Base-by-base conservation (phyloP, 1,140 invertebrate species). In the Cecropterus lyciades region DNA sequence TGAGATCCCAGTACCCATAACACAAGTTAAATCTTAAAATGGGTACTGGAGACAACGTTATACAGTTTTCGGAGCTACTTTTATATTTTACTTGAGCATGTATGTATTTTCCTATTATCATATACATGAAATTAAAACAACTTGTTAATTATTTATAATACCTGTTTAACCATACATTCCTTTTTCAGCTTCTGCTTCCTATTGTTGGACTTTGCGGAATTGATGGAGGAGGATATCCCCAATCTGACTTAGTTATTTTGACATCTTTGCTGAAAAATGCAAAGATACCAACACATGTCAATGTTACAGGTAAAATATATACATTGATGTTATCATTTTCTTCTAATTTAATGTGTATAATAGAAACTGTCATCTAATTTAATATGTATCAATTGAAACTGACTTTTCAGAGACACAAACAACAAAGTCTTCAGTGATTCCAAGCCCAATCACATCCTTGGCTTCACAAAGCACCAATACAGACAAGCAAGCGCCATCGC, bases 191-290 rank as follows among this genome's bases (percentile, higher is more conserved):
- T 1, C 78, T 93, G 17, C 74, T 91, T 24, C 90, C 92, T 4
- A 87, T 93, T 72, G 88, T 88, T 52, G 88, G 85, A 42, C 71
- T 93, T 20, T 93, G 91, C 70, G 87, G 88, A 3, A 84, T 89
- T 64, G 92, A 92, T n/a, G 86, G 82, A 7, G 84, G 87, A 10
- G 85, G 80, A 13, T 89, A 89, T 51, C 84, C 88, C 16, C 91
- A 91, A 70, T 84, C 90, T n/a, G 90, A 93, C 70, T 66, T 91
- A 57, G 84, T 88, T n/a, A 86, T 91, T 17, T 77, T 93, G 75
- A 86, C 86, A 16, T 87, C 87, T 14, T 72, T 92, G 30, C 72
- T 93, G 45, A 93, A 92, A 64, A 90, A 84, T 82, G 86, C 92
- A 13, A 90, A 92, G 56, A 69, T 90, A 64, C 85, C 91, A 37